Base-by-base conservation (phyloP, 1,140 invertebrate genomes). In the Dysdera silvatica region DNA sequence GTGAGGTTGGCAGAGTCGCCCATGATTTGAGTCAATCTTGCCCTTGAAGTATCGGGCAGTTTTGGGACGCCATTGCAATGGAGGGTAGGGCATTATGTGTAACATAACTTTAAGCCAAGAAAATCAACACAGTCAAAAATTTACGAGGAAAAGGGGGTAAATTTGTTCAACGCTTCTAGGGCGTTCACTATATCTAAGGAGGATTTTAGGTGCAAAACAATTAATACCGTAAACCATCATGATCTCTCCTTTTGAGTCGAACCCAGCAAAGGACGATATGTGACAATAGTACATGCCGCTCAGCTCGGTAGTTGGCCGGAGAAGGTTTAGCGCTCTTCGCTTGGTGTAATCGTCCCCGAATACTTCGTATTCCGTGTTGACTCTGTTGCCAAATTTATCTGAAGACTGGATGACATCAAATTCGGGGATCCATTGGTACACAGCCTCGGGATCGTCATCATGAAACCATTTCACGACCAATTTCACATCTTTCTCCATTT, bases 381-480 rank as follows among this genome's bases (percentile, higher is more conserved):
- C 78, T 69, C 84, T 80, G 48, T n/a, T n/a, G n/a, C n/a, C n/a
- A n/a, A 83, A 85, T 66, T 82, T 81, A 32, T 86, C 75, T 2
- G 83, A 78, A 78, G 67, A 82, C 68, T 82, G 80, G 2, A 86
- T 86, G 53, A 57, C 56, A 61, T 80, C 79, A 20, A 77, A 68
- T 14, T 77, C 73, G 14, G 82, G 80, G 78, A 89, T 88, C 87
- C 87, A 90, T 74, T 89, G 87, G 73, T 89, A 89, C 8, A 87
- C 83, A n/a, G 82, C 80, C 45, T 80, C 77, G 1, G 82, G 80
- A n/a, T 80, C 76, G 43, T 83, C 79, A 70, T 86, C 84, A 71
- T 86, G 84, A 74, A 82, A 88, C 87, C 87, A 89, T 75, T 89
- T 88, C 40, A 90, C 82, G 20, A 88, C 86, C 8, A 89, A 76